Base-by-base conservation (phyloP, 2,888 invertebrate species). In the Caenorhabditis virilis region DNA sequence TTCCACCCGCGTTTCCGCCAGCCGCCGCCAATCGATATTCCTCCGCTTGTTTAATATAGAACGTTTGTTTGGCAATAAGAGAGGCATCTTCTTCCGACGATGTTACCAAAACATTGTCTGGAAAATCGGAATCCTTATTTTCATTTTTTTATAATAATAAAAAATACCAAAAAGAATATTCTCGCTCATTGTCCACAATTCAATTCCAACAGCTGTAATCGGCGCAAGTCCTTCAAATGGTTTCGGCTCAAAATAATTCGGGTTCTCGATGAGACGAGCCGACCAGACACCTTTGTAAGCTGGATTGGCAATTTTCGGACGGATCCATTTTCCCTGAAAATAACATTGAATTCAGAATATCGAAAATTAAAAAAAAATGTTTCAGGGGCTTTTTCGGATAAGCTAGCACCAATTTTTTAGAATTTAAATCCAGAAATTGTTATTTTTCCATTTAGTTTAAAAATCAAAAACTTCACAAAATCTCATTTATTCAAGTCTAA, bases 171-270 rank as follows among this genome's bases (percentile, higher is more conserved):
- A 98, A 58, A 93, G 86, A 77, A 98, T 91, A 79, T 89, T 88
- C 65, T 91, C 90, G 0, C 93, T 92, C 93, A 98, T 97, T 5
- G 97, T 94, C 98, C 98, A 98, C 69, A 98, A 86, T 85, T 98
- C 98, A 84, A 98, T 89, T 18, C 97, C 98, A 54, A 98, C 87
- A 20, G 95, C 94, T 2, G 73, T 56, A 27, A 81, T 71, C 23
- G 78, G 70, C 20, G 63, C 62, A 15, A 81, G 65, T 49, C 78
- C 77, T 11, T 41, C 68, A 46, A 76, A 78, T 20, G 91, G 94
- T n/a, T 95, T 95, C 55, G 90, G 95, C 82, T 91, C 90, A 85
- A 91, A 98, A 86, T 89, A 95, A 83, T 93, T 88, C 0, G 98
- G 97, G 87, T 98, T 98, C 46, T 89, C 87, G 65, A 98, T 91